A percentile compares a stretch with the other conserved stretches of the same genome.
These are phyloP conservation scores for Nesogale talazaci DNA, from an alignment of 2,113 vertebrate genomes.

Conservation along the genomic window DNA sequence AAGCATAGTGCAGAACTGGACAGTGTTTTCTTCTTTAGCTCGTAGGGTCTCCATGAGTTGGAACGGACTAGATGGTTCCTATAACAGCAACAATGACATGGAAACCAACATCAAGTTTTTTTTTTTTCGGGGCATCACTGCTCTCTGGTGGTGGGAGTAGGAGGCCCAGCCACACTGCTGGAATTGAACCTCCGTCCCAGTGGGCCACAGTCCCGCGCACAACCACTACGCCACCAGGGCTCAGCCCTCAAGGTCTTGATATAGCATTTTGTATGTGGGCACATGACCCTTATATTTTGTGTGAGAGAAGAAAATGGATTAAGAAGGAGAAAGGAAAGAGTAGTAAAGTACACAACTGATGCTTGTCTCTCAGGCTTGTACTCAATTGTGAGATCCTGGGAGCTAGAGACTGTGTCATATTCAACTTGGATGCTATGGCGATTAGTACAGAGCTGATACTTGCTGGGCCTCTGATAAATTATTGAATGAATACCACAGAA, in stretches of 20 bases:
- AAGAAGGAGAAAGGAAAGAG: background rate
- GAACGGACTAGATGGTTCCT: too few relatives aligned
- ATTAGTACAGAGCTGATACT: background rate
- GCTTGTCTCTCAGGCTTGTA: background rate
- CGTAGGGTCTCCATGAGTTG: too few relatives aligned
- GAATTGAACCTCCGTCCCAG: too few relatives aligned
- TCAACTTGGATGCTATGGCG: background rate
- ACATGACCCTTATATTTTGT: background rate
- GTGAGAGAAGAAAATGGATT: background rate
- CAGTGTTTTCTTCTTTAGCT: too few relatives aligned
- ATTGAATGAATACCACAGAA: conserved; percentile 4
- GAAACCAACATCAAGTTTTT: background rate
- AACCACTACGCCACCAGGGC: too few relatives aligned
- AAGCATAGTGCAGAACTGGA: too few relatives aligned
- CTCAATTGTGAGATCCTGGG: background rate
- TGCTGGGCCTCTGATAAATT: background rate
- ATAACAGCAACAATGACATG: background rate
- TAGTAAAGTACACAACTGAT: background rate
- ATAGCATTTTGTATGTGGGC: background rate
- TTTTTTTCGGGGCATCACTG: too few relatives aligned
- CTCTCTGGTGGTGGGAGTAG: too few relatives aligned
- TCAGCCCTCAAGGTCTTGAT: too few relatives aligned
- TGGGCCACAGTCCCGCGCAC: too few relatives aligned
- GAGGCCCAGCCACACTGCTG: too few relatives aligned
- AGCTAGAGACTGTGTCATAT: background rate